These are phyloP conservation scores for Brachyrhaphis roseni DNA, from an alignment of 2,797 vertebrate genomes.

Conservation along the genomic window DNA sequence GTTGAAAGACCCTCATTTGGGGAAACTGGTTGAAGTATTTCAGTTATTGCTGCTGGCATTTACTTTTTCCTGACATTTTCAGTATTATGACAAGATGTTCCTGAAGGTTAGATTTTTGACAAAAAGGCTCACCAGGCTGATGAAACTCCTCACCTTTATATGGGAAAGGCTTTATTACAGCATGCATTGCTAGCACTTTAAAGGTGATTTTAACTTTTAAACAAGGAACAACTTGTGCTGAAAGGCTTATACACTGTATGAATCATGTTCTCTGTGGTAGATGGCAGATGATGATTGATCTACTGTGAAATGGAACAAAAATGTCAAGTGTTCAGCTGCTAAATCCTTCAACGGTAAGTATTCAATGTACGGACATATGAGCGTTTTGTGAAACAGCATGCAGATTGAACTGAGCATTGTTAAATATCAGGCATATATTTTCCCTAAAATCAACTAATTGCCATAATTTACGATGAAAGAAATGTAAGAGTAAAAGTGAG, in stretches of 20 bases:
- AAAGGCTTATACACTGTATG: constrained; percentile 21
- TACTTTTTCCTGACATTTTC: neutral
- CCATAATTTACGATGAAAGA: neutral
- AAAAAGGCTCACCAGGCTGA: neutral
- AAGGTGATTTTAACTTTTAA: neutral
- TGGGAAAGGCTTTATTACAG: neutral
- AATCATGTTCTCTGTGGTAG: constrained; percentile 28
- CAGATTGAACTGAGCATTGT: neutral
- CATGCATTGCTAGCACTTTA: constrained; percentile 3
- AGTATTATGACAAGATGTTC: neutral
- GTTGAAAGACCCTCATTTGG: neutral
- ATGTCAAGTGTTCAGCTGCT: constrained; percentile 10
- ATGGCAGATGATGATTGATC: constrained; percentile 8
- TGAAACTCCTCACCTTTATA: neutral
- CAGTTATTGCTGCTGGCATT: neutral
- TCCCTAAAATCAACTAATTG: neutral
- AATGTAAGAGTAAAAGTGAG: neutral
- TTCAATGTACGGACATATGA: neutral
- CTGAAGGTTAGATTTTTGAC: neutral
- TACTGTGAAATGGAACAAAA: constrained; percentile 27
- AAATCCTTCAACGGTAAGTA: constrained; percentile 2
- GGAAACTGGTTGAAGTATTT: neutral
- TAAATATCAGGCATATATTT: neutral
- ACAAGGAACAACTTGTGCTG: constrained; percentile 9
- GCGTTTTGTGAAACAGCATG: constrained; percentile 1